These are phyloP conservation scores for Kryptolebias ocellatus DNA, from an alignment of 2,797 vertebrate species.

Conservation along the genomic window DNA sequence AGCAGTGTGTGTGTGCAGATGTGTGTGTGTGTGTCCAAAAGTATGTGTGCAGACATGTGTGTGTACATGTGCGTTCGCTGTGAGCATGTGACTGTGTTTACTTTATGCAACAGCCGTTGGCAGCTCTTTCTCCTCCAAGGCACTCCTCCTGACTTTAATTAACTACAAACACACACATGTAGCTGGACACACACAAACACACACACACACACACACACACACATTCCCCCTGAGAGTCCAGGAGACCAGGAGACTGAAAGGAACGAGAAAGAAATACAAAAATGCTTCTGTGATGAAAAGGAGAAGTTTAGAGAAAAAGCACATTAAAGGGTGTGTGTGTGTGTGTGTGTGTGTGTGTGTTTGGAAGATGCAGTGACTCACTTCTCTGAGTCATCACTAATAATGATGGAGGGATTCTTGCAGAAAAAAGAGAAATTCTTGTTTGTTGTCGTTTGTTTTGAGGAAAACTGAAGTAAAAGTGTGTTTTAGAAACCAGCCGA, in stretches of 20 bases:
- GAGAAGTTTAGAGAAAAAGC: constrained; percentile 43
- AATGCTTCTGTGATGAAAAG: constrained; percentile 61
- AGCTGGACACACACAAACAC: constrained; percentile 18
- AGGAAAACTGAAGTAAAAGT: too few relatives aligned
- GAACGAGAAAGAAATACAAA: constrained; percentile 53
- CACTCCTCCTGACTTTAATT: constrained; percentile 76
- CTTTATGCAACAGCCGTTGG: constrained; percentile 68
- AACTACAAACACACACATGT: constrained; percentile 54
- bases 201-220: constrained; percentile 32
- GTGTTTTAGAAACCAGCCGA: constrained; percentile 33
- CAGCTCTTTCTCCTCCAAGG: constrained; percentile 53
- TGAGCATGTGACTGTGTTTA: constrained; percentile 65
- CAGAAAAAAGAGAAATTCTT: constrained; percentile 21
- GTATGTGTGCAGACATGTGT: constrained; percentile 8
- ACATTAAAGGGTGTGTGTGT: constrained; percentile 22
- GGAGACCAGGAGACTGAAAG: constrained; percentile 38
- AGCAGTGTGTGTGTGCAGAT: constrained; percentile 8
- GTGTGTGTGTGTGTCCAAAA: constrained; percentile 9
- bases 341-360: constrained; percentile 10
- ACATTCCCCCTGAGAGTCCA: constrained; percentile 52
- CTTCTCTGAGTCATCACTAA: constrained; percentile 51
- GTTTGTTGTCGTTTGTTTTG: neutral
- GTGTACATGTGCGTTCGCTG: constrained; percentile 17
- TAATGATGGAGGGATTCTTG: constrained; percentile 16
- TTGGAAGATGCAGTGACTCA: constrained; percentile 57